A percentile compares a stretch with the other conserved stretches of the same genome.
Conservation (phyloP, 2,888 invertebrate genomes). For the Rotaria sp. region DNA sequence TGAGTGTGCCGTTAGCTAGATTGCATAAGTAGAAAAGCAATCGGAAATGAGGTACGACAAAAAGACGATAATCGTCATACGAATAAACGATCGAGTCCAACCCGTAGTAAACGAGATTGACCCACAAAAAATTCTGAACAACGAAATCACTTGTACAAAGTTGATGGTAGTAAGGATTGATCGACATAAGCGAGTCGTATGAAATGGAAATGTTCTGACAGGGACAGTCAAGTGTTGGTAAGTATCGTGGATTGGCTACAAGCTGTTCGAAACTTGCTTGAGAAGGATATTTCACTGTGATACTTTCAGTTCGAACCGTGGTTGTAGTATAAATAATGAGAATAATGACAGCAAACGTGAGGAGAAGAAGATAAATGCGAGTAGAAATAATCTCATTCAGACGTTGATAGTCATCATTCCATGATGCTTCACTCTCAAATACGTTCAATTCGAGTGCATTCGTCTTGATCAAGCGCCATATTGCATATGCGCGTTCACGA, state of each 20-base stretch:
- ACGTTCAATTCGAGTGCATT: background rate
- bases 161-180: background rate
- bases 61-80: background rate
- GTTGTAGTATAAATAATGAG: background rate
- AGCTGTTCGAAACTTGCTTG: background rate
- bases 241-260: background rate
- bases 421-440: background rate
- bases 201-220: background rate
- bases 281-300: background rate
- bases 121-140: background rate
- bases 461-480: no score
- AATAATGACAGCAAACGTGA: background rate
- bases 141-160: background rate
- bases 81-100: background rate
- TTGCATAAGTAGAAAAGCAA: background rate
- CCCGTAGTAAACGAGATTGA: background rate
- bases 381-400: background rate
- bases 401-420: background rate
- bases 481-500: no score
- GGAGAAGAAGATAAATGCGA: background rate
- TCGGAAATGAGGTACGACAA: background rate
- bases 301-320: background rate
- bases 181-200: background rate
- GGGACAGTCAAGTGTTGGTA: background rate
- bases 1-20: background rate